Evolutionary conservation across 1,140 invertebrate species (phyloP).

Genomic region (Scaptomyza graminum): DNA sequence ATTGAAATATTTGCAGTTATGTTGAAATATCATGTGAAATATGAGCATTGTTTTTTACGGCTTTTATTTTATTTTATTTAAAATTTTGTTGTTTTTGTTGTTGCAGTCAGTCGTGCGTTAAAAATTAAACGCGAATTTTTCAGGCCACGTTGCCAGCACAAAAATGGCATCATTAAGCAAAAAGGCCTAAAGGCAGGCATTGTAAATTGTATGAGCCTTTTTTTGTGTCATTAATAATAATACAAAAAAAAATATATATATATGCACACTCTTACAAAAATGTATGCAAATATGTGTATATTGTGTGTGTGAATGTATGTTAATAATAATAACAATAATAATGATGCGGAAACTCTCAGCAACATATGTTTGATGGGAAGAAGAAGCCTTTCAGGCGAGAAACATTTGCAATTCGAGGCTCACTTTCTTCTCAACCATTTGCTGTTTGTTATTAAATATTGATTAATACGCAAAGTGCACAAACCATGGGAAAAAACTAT

Average conservation of each 20-base stretch:
- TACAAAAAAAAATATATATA: slow-evolving; percentile 58
- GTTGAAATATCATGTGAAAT: slow-evolving; percentile 31
- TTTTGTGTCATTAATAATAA: slow-evolving; percentile 78
- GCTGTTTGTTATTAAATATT: slow-evolving; percentile 58
- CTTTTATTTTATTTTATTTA: slow-evolving; percentile 43
- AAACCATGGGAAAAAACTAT: slow-evolving; percentile 51
- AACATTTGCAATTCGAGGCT: not conserved
- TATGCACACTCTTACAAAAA: slow-evolving; percentile 14
- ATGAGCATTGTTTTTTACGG: slow-evolving; percentile 33
- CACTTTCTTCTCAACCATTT: slow-evolving; percentile 20
- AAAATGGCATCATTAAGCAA: slow-evolving; percentile 83
- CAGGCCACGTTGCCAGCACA: slow-evolving; percentile 64
- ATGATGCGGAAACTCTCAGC: slow-evolving; percentile 61
- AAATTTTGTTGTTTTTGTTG: slow-evolving; percentile 56
- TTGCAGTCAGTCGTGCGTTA: slow-evolving; percentile 77
- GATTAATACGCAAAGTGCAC: slow-evolving; percentile 78
- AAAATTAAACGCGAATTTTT: slow-evolving; percentile 82
- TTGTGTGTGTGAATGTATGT: slow-evolving; percentile 7
- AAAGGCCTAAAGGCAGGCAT: slow-evolving; percentile 72
- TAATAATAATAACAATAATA: slow-evolving; percentile 46
- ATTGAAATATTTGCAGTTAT: slow-evolving; percentile 5
- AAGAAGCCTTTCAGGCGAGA: no score
- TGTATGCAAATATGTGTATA: slow-evolving; percentile 5
- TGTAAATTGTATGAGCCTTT: slow-evolving; percentile 83
- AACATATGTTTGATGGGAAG: slow-evolving; percentile 50